These are phyloP conservation scores for Mystacides longicornis DNA, from an alignment of 2,888 invertebrate species.

Conservation along the genomic window DNA sequence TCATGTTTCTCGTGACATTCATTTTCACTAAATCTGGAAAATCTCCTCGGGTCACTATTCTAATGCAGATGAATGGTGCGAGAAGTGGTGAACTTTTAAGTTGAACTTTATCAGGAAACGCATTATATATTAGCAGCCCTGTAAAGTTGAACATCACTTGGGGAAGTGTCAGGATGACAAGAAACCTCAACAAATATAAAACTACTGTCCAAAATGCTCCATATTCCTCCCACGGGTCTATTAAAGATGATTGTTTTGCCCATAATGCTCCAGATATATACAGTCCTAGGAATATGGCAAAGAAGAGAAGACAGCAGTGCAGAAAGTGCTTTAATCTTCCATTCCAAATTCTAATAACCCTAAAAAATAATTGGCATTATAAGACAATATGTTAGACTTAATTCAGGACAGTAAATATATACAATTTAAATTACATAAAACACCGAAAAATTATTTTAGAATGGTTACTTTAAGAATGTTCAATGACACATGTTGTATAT, in stretches of 20 bases:
- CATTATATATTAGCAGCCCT: slow-evolving; percentile 84
- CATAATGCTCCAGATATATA: slow-evolving; percentile 56
- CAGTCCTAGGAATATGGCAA: slow-evolving; percentile 70
- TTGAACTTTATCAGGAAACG: slow-evolving; percentile 86
- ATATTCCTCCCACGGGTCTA: slow-evolving; percentile 79
- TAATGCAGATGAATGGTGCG: slow-evolving; percentile 90
- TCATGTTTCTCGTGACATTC: slow-evolving; percentile 82
- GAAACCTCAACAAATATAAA: slow-evolving; percentile 69
- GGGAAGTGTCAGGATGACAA: slow-evolving; percentile 81
- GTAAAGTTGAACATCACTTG: slow-evolving; percentile 84
- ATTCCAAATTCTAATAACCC: slow-evolving; percentile 40
- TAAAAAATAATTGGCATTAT: too few species aligned
- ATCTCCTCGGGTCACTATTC: slow-evolving; percentile 91
- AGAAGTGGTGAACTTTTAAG: slow-evolving; percentile 84
- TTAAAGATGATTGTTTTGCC: slow-evolving; percentile 48
- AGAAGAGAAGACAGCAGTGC: slow-evolving; percentile 68
- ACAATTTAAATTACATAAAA: too few species aligned
- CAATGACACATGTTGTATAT: too few species aligned
- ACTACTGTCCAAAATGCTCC: slow-evolving; percentile 66
- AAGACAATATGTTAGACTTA: too few species aligned
- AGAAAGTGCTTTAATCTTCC: slow-evolving; percentile 71
- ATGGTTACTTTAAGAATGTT: too few species aligned
- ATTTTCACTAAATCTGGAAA: slow-evolving; percentile 83
- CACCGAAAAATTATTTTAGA: too few species aligned
- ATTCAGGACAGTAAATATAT: too few species aligned